phyloP scores from a whole-genome alignment of 2,888 invertebrate genomes.

The Orchestes rusci region DNA sequence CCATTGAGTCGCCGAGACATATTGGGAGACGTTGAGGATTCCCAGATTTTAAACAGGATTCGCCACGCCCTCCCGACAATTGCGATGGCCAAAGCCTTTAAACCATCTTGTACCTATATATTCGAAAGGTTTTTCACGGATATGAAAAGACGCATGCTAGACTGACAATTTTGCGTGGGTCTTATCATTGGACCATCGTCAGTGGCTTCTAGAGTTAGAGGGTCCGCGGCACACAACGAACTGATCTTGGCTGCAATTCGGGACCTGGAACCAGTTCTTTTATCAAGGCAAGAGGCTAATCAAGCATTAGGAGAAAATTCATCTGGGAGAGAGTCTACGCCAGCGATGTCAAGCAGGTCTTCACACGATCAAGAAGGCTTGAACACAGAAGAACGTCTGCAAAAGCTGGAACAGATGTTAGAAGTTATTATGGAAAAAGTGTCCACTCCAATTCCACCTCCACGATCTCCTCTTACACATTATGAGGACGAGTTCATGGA shows the following conservation, averaged over 20 bases:
- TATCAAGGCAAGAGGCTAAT: too few species aligned
- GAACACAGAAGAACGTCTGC: too few species aligned
- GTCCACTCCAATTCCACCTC: too few species aligned
- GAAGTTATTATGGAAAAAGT: too few species aligned
- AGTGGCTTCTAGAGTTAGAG: slow-evolving; percentile 24
- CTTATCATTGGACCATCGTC: slow-evolving; percentile 18
- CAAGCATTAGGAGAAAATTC: too few species aligned
- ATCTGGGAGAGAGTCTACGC: too few species aligned
- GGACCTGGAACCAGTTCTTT: too few species aligned
- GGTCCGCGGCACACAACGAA: slow-evolving; percentile 27
- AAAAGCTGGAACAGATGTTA: too few species aligned
- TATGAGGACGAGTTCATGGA: neutral
- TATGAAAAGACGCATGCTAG: slow-evolving; percentile 26
- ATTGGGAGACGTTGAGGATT: neutral
- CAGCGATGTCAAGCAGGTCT: too few species aligned
- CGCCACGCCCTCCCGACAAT: neutral
- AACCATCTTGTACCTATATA: slow-evolving; percentile 14
- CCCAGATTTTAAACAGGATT: neutral
- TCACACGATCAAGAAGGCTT: too few species aligned
- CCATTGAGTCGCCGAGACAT: neutral
- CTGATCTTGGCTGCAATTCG: slow-evolving; percentile 20
- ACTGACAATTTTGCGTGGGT: slow-evolving; percentile 28
- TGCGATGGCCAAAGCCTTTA: neutral
- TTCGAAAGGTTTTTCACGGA: neutral
- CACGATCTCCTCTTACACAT: too few species aligned